Evolutionary conservation across 2,113 vertebrate species (phyloP).

Genomic region (Anolis sagrei): DNA sequence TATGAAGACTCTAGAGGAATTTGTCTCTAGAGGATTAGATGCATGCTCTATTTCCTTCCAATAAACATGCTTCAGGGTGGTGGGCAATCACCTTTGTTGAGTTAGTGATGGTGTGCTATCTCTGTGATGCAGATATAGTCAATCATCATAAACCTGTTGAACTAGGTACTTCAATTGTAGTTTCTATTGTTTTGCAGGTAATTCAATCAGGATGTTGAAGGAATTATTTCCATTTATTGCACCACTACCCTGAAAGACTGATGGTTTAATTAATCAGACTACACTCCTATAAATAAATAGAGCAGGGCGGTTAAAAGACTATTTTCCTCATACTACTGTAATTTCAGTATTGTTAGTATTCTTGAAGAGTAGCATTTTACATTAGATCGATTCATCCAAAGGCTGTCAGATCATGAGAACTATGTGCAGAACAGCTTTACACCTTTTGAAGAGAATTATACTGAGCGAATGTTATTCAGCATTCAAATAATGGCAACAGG

Average conservation of each 20-base stretch:
- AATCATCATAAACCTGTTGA: conserved; percentile 44
- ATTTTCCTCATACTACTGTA: not conserved
- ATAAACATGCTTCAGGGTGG: conserved; percentile 56
- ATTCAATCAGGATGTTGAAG: conserved; percentile 38
- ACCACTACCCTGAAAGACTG: not conserved
- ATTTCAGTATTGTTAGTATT: conserved; percentile 22
- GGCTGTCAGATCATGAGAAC: not conserved
- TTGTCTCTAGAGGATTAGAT: conserved; percentile 64
- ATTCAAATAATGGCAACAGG: not conserved
- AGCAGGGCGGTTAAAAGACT: fast-evolving
- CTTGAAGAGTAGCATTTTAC: not conserved
- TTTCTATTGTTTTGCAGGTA: conserved; percentile 49
- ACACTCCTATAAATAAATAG: conserved; percentile 17
- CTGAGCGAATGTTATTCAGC: not conserved
- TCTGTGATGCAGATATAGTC: conserved; percentile 51
- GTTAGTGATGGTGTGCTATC: conserved; percentile 57
- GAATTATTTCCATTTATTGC: not conserved
- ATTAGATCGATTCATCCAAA: not conserved
- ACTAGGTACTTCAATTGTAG: not conserved
- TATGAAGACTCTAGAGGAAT: conserved; percentile 59
- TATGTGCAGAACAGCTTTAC: not conserved
- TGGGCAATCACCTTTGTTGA: conserved; percentile 57
- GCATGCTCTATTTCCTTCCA: conserved; percentile 65
- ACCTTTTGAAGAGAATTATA: not conserved
- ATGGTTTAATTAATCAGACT: conserved; percentile 45